These are phyloP conservation scores for Chrysopilus asiliformis DNA, from an alignment of 2,888 invertebrate species.

Conservation along the genomic window DNA sequence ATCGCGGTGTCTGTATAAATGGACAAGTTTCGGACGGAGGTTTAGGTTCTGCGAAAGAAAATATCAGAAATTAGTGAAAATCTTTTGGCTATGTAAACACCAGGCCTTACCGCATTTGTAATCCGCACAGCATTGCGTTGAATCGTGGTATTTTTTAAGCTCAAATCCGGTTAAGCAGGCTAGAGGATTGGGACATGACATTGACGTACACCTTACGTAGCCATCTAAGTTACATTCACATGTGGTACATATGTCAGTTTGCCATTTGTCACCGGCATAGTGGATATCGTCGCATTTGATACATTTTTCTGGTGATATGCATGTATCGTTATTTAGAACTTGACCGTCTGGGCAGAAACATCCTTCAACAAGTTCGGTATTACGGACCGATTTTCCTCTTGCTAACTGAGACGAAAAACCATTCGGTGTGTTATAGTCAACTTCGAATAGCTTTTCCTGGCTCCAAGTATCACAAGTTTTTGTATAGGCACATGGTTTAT, in stretches of 20 bases:
- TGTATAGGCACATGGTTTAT: conserved; percentile 31
- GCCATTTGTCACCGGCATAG: conserved; percentile 49
- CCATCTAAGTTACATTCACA: conserved; percentile 51
- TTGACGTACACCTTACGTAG: conserved; percentile 48
- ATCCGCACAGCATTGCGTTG: conserved; percentile 54
- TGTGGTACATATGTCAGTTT: conserved; percentile 54
- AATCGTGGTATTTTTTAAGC: conserved; percentile 40
- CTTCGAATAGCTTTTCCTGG: conserved; percentile 22
- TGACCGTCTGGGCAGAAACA: conserved; percentile 73
- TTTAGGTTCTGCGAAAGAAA: too few species aligned
- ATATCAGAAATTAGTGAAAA: too few species aligned
- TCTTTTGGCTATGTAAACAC: too few species aligned
- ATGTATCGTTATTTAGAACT: conserved; percentile 56
- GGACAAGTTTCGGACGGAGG: conserved; percentile 41
- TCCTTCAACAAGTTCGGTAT: conserved; percentile 48
- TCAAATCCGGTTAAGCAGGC: conserved; percentile 46
- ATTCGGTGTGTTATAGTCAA: conserved; percentile 24
- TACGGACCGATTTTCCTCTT: conserved; percentile 33
- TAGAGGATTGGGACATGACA: conserved; percentile 41
- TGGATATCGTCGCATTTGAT: conserved; percentile 62
- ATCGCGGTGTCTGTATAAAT: conserved; percentile 52
- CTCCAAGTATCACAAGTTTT: conserved; percentile 30
- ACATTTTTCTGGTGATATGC: conserved; percentile 53
- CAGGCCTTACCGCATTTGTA: conserved; percentile 55
- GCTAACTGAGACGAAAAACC: conserved; percentile 19